Evolutionary conservation across 2,888 invertebrate genomes (phyloP).

Genomic region (Nemotelus nigrinus): DNA sequence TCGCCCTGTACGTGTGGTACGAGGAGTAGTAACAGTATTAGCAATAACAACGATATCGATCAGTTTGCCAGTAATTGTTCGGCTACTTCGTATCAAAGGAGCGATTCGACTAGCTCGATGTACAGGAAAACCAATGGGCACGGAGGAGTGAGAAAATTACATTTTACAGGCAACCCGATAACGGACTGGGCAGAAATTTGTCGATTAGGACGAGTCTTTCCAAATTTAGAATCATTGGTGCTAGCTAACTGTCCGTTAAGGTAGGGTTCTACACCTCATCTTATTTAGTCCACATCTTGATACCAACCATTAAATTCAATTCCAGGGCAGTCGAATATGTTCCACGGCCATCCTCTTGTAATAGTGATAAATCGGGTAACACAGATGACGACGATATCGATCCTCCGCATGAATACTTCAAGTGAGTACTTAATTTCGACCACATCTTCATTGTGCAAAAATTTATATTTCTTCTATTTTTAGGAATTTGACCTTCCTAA

Average conservation of each 20-base stretch:
- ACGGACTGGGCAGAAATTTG: conserved; percentile 84
- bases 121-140: conserved; percentile 67
- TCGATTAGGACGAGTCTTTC: conserved; percentile 86
- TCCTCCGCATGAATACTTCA: conserved; percentile 72
- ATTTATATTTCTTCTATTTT: conserved; percentile 22
- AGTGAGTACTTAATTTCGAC: conserved; percentile 62
- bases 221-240: conserved; percentile 83
- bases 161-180: conserved; percentile 90
- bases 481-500: conserved; percentile 76
- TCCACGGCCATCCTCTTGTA: conserved; percentile 53
- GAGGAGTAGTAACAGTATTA: conserved; percentile 27
- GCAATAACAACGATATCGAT: conserved; percentile 37
- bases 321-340: conserved; percentile 53
- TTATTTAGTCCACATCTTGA: neutral
- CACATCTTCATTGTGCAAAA: neutral
- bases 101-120: conserved; percentile 51
- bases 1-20: conserved; percentile 42
- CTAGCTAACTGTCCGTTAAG: conserved; percentile 87
- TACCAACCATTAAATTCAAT: neutral
- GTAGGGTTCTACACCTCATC: conserved; percentile 45
- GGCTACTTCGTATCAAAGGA: conserved; percentile 47
- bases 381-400: conserved; percentile 70
- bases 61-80: conserved; percentile 17
- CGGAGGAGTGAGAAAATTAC: conserved; percentile 78
- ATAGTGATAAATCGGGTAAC: conserved; percentile 62